These are phyloP conservation scores for Laupala kohalensis DNA, from an alignment of 1,140 invertebrate genomes.

Conservation along the genomic window DNA sequence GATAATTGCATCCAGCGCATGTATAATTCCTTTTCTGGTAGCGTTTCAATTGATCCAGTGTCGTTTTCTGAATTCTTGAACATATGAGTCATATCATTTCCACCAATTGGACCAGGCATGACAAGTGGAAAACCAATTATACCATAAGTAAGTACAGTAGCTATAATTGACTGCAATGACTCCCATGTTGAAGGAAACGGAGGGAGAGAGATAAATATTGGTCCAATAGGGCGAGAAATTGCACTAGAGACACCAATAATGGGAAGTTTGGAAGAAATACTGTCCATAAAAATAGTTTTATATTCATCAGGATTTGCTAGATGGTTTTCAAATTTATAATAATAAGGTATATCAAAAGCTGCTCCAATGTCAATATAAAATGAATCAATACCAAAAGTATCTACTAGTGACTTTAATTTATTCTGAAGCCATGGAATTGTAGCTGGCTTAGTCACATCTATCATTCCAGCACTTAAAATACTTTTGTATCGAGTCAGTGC, in stretches of 20 bases:
- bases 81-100: conserved; percentile 35
- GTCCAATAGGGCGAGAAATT: conserved; percentile 62
- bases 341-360: conserved; percentile 72
- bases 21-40: conserved; percentile 77
- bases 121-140: conserved; percentile 81
- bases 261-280: conserved; percentile 33
- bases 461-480: conserved; percentile 57
- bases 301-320: conserved; percentile 69
- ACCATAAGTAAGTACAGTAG: conserved; percentile 73
- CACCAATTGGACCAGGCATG: conserved; percentile 85
- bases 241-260: conserved; percentile 74
- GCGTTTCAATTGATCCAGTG: conserved; percentile 37
- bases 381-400: conserved; percentile 67
- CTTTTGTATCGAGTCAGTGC: conserved; percentile 63
- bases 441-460: conserved; percentile 72
- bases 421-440: conserved; percentile 60
- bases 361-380: conserved; percentile 86
- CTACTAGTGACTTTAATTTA: conserved; percentile 54
- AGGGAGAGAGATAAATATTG: conserved; percentile 74
- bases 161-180: conserved; percentile 69
- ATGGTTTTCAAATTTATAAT: conserved; percentile 54
- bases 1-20: conserved; percentile 88
- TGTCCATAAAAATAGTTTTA: conserved; percentile 49
- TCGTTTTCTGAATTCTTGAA: conserved; percentile 30
- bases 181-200: conserved; percentile 81